A percentile compares a stretch with the other conserved stretches of the same genome.
phyloP scores from a whole-genome alignment of 53 echinoderm and acorn worm species.

The Paelopatides confundens region DNA sequence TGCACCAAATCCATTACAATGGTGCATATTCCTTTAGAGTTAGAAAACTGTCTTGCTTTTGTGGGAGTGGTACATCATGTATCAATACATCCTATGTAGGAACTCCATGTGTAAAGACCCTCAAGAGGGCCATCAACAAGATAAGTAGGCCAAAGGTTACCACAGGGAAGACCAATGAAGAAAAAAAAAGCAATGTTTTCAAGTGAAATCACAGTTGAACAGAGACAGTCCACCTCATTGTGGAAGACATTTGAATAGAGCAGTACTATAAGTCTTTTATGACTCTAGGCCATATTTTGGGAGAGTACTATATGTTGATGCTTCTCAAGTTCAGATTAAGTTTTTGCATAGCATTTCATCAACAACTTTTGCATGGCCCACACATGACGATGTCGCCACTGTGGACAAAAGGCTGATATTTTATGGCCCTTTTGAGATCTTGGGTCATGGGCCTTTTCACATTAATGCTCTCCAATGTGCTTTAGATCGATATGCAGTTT shows the following conservation, averaged over 20 bases:
- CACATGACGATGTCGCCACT: background rate
- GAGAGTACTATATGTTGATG: background rate
- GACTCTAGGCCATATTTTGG: slow-evolving; percentile 33
- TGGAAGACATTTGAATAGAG: background rate
- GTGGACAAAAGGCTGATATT: slow-evolving; percentile 11
- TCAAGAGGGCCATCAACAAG: background rate
- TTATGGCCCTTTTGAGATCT: background rate
- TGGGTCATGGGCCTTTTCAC: slow-evolving; percentile 1
- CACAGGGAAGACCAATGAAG: too few relatives aligned
- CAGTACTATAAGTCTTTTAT: slow-evolving; percentile 42
- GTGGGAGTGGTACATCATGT: slow-evolving; percentile 42
- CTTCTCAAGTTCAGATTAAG: background rate
- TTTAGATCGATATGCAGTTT: background rate
- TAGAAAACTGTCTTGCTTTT: slow-evolving; percentile 66
- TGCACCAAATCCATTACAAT: slow-evolving; percentile 47
- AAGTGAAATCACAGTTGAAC: too few relatives aligned
- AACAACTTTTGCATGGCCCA: slow-evolving; percentile 1
- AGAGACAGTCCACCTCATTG: background rate
- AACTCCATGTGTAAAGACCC: background rate
- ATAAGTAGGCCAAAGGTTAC: slow-evolving; percentile 5
- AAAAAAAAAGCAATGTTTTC: too few relatives aligned
- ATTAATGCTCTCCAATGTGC: background rate
- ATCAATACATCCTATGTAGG: slow-evolving; percentile 23
- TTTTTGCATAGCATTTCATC: slow-evolving; percentile 4
- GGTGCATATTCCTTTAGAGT: slow-evolving; percentile 39